Conservation (phyloP, 2,797 vertebrate species). For the Sebastes nivosus region DNA sequence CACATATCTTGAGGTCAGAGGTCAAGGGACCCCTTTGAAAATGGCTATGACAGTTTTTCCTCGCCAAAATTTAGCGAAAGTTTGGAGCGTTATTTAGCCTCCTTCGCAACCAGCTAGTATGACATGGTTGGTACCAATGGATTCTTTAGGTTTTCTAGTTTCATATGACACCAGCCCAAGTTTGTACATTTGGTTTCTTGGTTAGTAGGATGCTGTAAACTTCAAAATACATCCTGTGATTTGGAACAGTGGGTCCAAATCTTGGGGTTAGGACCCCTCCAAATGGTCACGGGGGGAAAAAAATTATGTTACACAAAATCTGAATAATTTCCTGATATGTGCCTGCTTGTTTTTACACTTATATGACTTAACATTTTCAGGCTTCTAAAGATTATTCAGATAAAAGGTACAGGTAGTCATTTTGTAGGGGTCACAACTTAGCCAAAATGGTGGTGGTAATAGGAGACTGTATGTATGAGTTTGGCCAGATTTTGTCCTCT, state of each 20-base stretch:
- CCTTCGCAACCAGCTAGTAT: too few relatives aligned
- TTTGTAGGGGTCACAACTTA: background rate
- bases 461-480: background rate
- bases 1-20: too few relatives aligned
- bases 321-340: background rate
- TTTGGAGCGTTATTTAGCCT: too few relatives aligned
- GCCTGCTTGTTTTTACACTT: background rate
- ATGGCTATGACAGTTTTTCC: too few relatives aligned
- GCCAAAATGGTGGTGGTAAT: background rate
- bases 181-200: background rate
- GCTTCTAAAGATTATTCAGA: background rate
- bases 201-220: background rate
- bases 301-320: background rate
- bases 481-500: slow-evolving; percentile 27
- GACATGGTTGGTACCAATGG: too few relatives aligned
- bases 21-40: too few relatives aligned
- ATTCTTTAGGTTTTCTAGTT: too few relatives aligned
- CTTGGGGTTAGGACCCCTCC: background rate
- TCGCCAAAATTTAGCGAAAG: too few relatives aligned
- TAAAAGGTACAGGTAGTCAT: background rate
- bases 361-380: background rate
- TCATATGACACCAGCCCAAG: too few relatives aligned
- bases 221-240: background rate
- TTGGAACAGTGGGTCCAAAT: background rate
- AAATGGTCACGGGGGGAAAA: background rate